Evolutionary conservation across 1,140 invertebrate genomes (phyloP).

Genomic region (Trichonephila inaurata): DNA sequence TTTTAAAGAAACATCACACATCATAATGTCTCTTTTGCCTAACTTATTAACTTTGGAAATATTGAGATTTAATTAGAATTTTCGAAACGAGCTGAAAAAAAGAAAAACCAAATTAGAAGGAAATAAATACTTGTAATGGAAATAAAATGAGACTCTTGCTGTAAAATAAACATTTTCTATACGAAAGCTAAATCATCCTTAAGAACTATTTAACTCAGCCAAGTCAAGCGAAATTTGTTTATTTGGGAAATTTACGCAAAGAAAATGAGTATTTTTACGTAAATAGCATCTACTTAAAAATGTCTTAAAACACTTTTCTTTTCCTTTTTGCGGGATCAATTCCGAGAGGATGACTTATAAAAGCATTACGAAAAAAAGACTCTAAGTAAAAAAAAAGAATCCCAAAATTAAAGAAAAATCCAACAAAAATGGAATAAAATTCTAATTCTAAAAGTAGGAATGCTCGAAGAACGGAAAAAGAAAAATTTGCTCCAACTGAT

Average conservation of each 20-base stretch:
- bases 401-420: background rate
- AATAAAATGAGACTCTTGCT: background rate
- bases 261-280: conserved; percentile 14
- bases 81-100: background rate
- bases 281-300: conserved; percentile 5
- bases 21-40: background rate
- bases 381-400: background rate
- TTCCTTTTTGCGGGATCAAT: background rate
- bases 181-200: background rate
- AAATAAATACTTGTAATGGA: background rate
- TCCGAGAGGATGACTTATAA: background rate
- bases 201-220: background rate
- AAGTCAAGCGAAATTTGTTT: background rate
- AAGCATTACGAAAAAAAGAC: background rate
- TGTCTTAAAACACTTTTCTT: background rate
- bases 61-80: background rate
- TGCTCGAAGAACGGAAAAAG: background rate
- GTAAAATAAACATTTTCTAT: background rate
- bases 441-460: background rate
- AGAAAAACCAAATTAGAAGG: background rate
- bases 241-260: conserved; percentile 7
- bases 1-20: too few relatives aligned
- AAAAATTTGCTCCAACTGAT: conserved; percentile 26
- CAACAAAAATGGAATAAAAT: background rate
- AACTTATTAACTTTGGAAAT: background rate